A percentile compares a stretch with the other conserved stretches of the same genome.
Evolutionary conservation across 64 coral and sea anemone genomes (phyloP).

Genomic region (Anthopleura sola): DNA sequence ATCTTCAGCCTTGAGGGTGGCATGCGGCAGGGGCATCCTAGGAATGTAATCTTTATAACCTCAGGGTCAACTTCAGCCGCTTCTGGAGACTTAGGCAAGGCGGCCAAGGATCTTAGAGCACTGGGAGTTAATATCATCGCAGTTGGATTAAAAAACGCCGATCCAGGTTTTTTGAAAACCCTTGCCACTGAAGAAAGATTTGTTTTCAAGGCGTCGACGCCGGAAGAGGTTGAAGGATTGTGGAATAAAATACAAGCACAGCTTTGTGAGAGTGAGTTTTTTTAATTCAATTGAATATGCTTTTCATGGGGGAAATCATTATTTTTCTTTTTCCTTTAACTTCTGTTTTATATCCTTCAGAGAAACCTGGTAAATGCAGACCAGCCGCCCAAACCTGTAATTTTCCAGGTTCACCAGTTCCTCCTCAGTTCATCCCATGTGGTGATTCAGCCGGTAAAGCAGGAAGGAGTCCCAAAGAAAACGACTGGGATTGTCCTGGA

Average conservation of each 20-base stretch:
- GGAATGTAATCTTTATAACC: slow-evolving; percentile 45
- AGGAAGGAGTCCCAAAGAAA: slow-evolving; percentile 24
- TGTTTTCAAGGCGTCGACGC: slow-evolving; percentile 18
- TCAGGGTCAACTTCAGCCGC: slow-evolving; percentile 34
- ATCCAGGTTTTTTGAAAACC: neutral
- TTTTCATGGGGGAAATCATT: neutral
- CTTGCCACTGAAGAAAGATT: slow-evolving; percentile 45
- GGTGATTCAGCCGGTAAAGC: slow-evolving; percentile 11
- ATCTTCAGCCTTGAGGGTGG: slow-evolving; percentile 63
- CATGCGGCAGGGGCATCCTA: slow-evolving; percentile 53
- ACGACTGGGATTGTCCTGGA: slow-evolving; percentile 48
- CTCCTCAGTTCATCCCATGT: slow-evolving; percentile 39
- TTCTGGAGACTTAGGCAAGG: slow-evolving; percentile 21
- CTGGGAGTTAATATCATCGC: slow-evolving; percentile 20
- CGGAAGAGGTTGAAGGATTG: slow-evolving; percentile 13
- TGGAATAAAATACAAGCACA: slow-evolving; percentile 5
- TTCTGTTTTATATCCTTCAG: neutral
- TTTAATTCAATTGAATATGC: no score
- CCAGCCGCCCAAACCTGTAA: neutral
- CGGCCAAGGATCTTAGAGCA: slow-evolving; percentile 31
- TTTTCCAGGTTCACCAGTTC: neutral
- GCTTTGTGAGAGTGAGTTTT: neutral
- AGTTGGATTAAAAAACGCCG: slow-evolving; percentile 29
- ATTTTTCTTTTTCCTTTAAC: neutral
- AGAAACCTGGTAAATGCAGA: slow-evolving; percentile 28